Evolutionary conservation across 2,113 vertebrate species (phyloP), one percentile per base, ranked within the genome.

Genomic region (Peromyscus californicus): DNA sequence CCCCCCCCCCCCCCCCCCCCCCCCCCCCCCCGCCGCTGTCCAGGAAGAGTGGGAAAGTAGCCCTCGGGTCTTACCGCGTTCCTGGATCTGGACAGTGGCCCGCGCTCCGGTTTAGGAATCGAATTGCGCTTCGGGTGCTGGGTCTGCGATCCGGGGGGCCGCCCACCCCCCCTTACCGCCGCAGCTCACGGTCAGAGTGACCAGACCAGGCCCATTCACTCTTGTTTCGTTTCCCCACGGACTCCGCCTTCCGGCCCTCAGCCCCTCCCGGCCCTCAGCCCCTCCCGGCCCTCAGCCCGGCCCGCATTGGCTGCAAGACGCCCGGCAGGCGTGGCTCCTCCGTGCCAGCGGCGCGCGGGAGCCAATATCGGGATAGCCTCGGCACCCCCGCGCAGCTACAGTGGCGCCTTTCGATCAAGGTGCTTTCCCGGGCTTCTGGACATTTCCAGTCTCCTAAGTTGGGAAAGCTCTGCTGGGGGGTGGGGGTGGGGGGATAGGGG

Each of bases 181-280:
- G 9, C 48, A 3, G 69, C 5, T 33, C 89, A 5, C 57, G 0
- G 26, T 31, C 1, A 10, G 39, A 0, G 39, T 57, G 78, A 5
- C 63, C 26, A 33, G 4, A 9, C 42, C 8, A 0, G 0, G 19
- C 4, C 0, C 3, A 6, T 33, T 24, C 0, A 0, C 36, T 82
- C 80, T 65, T 2, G 82, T 98, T 98, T 97, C 98, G 93, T 76
- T 98, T 98, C 94, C 97, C 36, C 10, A 26, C 10, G 13, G 88
- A 89, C 98, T 96, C 97, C 95, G 92, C 97, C 97, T 96, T 33
- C 86, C 17, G 1, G 67, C 15, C 0, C 2, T 5, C 48, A 0
- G 67, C 54, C 63, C 48, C 11, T 22, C 33, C 39, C 29, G 1
- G 67, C 15, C 0, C 2, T 5, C 48, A 0, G 67, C 54, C 63